phyloP scores from a whole-genome alignment of 2,113 vertebrate species.

The Onychorhynchus coronatus region DNA sequence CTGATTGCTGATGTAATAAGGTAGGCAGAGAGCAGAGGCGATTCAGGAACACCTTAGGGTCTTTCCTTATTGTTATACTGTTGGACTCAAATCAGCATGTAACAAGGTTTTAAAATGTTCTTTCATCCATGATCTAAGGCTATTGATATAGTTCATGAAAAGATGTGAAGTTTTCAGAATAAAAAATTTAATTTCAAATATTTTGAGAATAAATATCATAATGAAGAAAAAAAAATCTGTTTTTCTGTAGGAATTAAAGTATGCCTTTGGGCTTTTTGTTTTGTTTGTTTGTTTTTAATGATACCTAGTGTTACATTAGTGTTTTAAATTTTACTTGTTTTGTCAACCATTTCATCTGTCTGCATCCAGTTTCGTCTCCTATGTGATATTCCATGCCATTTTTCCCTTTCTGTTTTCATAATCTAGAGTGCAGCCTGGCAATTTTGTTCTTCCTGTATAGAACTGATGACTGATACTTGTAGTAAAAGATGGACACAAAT shows the following conservation, averaged over 20 bases:
- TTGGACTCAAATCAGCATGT: neutral
- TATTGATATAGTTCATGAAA: neutral
- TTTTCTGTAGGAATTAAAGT: neutral
- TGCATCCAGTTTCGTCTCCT: neutral
- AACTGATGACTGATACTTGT: neutral
- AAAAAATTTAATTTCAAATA: neutral
- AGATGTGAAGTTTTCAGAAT: neutral
- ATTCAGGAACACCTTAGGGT: neutral
- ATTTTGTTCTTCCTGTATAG: neutral
- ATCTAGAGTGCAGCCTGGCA: neutral
- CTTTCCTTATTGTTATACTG: neutral
- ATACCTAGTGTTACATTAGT: neutral
- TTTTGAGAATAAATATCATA: neutral
- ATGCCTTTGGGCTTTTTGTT: neutral
- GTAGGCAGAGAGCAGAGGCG: neutral
- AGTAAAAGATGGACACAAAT: neutral
- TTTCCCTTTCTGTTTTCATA: neutral
- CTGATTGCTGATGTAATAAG: neutral
- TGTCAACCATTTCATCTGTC: neutral
- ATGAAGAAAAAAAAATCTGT: neutral
- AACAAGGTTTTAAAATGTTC: neutral
- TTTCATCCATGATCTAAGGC: neutral
- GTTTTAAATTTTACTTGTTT: neutral
- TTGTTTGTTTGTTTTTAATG: neutral
- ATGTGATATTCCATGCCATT: neutral